Evolutionary conservation across 2,888 invertebrate species (phyloP).

Genomic region (Hirtodrosophila histrioides): DNA sequence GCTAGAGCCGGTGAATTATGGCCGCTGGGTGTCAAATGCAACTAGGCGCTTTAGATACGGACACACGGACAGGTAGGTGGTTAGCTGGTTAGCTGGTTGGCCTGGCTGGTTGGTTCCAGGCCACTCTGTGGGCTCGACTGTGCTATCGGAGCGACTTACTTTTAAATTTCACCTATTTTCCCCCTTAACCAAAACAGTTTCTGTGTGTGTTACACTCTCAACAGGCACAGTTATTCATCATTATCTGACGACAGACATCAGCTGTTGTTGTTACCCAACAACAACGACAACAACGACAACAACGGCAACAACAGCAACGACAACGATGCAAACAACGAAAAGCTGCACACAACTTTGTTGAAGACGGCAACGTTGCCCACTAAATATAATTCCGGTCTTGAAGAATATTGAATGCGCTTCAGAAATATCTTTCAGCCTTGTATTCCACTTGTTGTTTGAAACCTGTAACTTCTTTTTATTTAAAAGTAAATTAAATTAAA

Average conservation of each 20-base stretch:
- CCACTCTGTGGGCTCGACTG: constrained; percentile 29
- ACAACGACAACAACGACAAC: constrained; percentile 31
- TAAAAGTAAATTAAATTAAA: no score
- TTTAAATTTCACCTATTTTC: constrained; percentile 61
- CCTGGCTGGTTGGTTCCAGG: constrained; percentile 3
- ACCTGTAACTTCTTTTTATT: no score
- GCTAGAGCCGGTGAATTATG: constrained; percentile 48
- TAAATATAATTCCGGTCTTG: background rate
- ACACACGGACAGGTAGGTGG: constrained; percentile 25
- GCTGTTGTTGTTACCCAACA: constrained; percentile 62
- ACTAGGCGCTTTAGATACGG: constrained; percentile 54
- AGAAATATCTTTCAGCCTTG: no score
- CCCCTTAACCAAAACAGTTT: constrained; percentile 12
- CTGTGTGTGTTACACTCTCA: constrained; percentile 37
- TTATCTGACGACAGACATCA: constrained; percentile 68
- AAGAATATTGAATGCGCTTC: constrained; percentile 8
- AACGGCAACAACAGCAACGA: constrained; percentile 15
- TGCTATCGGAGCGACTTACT: constrained; percentile 50
- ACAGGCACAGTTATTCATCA: constrained; percentile 66
- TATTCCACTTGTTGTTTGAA: no score
- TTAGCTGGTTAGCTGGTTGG: constrained; percentile 16
- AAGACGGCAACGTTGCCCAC: constrained; percentile 30
- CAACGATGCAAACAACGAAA: constrained; percentile 51
- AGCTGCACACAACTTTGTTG: constrained; percentile 52
- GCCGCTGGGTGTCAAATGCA: constrained; percentile 58